Evolutionary conservation across 2,888 invertebrate species (phyloP).

Genomic region (Ophioninae sp.): DNA sequence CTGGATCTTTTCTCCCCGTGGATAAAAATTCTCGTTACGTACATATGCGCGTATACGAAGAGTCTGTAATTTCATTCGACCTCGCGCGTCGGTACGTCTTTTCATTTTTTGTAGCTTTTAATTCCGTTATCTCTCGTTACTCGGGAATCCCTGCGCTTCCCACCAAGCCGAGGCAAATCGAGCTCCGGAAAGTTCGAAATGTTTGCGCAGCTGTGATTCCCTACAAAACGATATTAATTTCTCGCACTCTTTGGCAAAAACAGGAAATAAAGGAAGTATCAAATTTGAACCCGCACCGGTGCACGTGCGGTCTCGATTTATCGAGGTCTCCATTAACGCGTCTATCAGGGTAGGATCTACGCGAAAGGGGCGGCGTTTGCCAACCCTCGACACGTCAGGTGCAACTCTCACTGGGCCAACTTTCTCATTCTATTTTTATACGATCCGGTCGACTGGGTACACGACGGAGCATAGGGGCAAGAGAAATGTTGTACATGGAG

Average conservation of each 20-base stretch:
- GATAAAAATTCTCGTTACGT: constrained; percentile 31
- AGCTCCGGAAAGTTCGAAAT: constrained; percentile 6
- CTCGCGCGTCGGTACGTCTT: constrained; percentile 20
- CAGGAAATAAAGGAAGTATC: neutral
- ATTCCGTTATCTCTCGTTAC: constrained; percentile 4
- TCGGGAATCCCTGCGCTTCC: neutral
- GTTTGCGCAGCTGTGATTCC: neutral
- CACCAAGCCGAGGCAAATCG: neutral
- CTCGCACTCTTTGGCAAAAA: neutral
- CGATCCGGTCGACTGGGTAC: constrained; percentile 9
- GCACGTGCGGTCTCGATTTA: constrained; percentile 68
- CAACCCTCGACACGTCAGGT: constrained; percentile 73
- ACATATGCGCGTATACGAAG: constrained; percentile 11
- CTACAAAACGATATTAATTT: constrained; percentile 6
- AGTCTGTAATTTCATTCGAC: constrained; percentile 59
- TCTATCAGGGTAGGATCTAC: constrained; percentile 71
- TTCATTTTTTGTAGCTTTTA: constrained; percentile 5
- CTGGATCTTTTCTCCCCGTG: constrained; percentile 21
- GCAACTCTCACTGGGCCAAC: constrained; percentile 64
- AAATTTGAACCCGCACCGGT: neutral
- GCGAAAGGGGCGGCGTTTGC: constrained; percentile 65
- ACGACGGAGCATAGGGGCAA: constrained; percentile 46
- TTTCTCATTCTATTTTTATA: constrained; percentile 43
- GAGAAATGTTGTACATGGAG: constrained; percentile 10
- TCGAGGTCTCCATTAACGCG: constrained; percentile 68